Evolutionary conservation across 2,888 invertebrate species (phyloP), one percentile per base, ranked within the genome.

Genomic region (Cephus pulcher): DNA sequence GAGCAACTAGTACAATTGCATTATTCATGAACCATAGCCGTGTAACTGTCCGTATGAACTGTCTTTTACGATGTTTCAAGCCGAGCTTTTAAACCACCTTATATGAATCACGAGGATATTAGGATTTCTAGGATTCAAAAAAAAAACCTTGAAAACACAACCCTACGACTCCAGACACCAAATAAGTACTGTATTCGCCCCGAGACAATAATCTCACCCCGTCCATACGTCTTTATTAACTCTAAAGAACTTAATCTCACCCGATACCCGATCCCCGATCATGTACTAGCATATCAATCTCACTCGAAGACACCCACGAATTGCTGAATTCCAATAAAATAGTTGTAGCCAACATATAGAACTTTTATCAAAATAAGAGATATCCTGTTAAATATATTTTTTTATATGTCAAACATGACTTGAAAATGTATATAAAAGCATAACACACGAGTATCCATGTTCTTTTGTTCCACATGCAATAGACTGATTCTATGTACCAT

Each of bases 1-100:
- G 80, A 80, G 83, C 84, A 34, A 71, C 71, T 84, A 86, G 84
- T 84, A 85, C 80, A 85, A 86, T 87, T 89, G 84, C 86, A 88
- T 89, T 89, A 89, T 88, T 89, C 88, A 89, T 89, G 87, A 87
- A 56, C 9, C 2, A 56, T 56, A 56, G 9, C 23, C 56, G 23
- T 9, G 56, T 56, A 9, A 23, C 56, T 56, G 9, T 56, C 56
- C 56, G 23, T 23, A 23, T 56, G 23, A 9, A 56, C 40, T 56
- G 9, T 23, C 56, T 56, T 9, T 9, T 23, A 56, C 9, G 56
- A 23, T 2, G 23, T 23, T 56, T 56, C 56, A 15, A 40, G 15
- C 40, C 23, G 23, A 56, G 56, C 56, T 56, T 23, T 56, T 23
- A 3, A 56, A 56, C 9, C 23, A 9, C 23, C 9, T 23, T 56